Conservation (phyloP, 2,113 vertebrate genomes). For the Ciconia boyciana region DNA sequence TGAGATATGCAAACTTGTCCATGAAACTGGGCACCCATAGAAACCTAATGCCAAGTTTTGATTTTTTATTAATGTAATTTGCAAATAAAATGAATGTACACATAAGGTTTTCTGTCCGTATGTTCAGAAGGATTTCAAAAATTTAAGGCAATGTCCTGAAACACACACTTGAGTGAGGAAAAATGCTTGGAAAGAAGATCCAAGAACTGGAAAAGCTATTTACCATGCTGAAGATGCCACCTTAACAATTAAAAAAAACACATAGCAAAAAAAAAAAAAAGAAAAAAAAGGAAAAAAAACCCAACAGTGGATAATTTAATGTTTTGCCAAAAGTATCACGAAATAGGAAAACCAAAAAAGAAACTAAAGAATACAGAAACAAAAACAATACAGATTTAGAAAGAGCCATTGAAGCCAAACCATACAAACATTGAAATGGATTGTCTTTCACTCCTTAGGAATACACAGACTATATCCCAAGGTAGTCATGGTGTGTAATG, state of each 20-base stretch:
- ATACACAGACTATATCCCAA: background rate
- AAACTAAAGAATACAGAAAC: background rate
- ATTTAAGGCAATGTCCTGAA: background rate
- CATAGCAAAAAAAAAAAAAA: rapidly evolving
- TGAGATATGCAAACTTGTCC: background rate
- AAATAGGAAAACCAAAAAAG: background rate
- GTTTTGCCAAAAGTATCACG: background rate
- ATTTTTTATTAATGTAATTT: background rate
- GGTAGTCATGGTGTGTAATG: background rate
- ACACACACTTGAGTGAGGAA: background rate
- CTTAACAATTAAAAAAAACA: background rate
- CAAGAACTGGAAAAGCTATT: background rate
- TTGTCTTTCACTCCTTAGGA: background rate
- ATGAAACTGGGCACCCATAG: background rate
- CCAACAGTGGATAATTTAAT: background rate
- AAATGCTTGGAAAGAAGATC: background rate
- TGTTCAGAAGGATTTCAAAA: background rate
- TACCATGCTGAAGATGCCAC: background rate
- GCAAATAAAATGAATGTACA: background rate
- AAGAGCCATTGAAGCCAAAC: background rate
- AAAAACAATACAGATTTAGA: background rate
- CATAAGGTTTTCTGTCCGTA: background rate
- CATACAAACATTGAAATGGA: background rate
- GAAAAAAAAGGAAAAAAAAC: no score
- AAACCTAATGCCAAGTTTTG: background rate